Percentiles rank a stretch among this genome's conserved stretches.
These are phyloP conservation scores for Todus mexicanus DNA, from an alignment of 2,797 vertebrate genomes.

Conservation along the genomic window DNA sequence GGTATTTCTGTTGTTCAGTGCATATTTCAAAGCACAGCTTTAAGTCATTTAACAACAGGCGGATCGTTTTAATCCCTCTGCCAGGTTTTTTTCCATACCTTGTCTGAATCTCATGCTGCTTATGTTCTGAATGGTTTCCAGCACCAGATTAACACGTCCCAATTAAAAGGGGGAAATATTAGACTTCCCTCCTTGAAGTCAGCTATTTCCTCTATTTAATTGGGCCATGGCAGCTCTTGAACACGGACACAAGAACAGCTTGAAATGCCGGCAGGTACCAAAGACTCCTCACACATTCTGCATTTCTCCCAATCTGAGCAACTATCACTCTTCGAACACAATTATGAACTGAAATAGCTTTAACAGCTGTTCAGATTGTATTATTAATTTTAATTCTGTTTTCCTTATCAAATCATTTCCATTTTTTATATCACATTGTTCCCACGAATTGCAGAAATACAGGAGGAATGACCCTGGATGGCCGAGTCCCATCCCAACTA, in stretches of 20 bases:
- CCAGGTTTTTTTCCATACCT: not conserved
- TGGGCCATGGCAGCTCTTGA: slow-evolving; percentile 7
- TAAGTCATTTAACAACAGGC: not conserved
- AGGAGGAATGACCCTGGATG: not conserved
- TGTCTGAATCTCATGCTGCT: not conserved
- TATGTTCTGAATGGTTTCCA: not conserved
- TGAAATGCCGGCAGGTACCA: not conserved
- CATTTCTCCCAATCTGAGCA: not conserved
- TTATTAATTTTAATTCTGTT: not conserved
- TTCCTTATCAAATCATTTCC: not conserved
- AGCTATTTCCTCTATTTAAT: slow-evolving; percentile 28
- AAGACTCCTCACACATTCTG: not conserved
- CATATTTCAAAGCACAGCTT: not conserved
- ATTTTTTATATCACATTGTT: not conserved
- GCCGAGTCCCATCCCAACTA: not conserved
- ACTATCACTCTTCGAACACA: not conserved
- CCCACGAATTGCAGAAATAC: not conserved
- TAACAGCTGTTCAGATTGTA: not conserved
- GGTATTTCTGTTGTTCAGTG: not conserved
- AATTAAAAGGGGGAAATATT: slow-evolving; percentile 2
- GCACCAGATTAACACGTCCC: not conserved
- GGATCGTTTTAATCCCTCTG: not conserved
- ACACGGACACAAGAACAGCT: not conserved
- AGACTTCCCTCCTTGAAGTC: not conserved
- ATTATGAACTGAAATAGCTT: not conserved